These are phyloP conservation scores for Gymnothorax reevesii DNA, from an alignment of 2,797 vertebrate species.

Conservation along the genomic window DNA sequence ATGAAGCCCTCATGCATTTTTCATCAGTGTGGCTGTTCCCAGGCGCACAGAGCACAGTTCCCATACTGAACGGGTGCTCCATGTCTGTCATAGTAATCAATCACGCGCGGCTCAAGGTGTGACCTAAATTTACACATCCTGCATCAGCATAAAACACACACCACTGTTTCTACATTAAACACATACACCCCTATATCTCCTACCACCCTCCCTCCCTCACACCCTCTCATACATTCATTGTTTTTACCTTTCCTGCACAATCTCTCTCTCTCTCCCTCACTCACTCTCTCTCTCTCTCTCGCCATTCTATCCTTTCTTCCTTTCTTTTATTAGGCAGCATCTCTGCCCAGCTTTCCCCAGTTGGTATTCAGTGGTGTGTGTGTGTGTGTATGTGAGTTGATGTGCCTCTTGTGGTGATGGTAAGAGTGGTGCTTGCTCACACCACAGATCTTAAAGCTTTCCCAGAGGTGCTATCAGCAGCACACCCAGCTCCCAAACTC, in stretches of 20 bases:
- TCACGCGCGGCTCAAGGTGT: background rate
- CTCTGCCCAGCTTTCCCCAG: constrained; percentile 35
- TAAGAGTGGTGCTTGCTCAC: constrained; percentile 56
- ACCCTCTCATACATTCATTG: too few species aligned
- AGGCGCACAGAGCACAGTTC: constrained; percentile 13
- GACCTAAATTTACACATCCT: background rate
- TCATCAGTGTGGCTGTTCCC: constrained; percentile 35
- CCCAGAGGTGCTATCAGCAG: constrained; percentile 66
- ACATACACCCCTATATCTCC: background rate
- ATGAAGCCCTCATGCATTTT: constrained; percentile 33
- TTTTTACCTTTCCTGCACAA: too few species aligned
- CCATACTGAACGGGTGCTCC: background rate
- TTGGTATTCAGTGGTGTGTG: background rate
- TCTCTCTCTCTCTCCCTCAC: background rate
- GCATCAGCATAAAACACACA: background rate
- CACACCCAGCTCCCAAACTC: constrained; percentile 68
- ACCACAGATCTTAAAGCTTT: constrained; percentile 69
- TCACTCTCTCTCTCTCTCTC: background rate
- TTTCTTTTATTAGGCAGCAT: background rate
- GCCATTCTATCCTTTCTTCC: constrained; percentile 37
- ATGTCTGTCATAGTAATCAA: constrained; percentile 1
- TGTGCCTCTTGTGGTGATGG: constrained; percentile 49
- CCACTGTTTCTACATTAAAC: background rate
- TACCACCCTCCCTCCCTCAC: too few species aligned
- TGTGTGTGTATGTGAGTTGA: constrained; percentile 23